phyloP scores from a whole-genome alignment of 2,888 invertebrate species.

The Acleris laterana region DNA sequence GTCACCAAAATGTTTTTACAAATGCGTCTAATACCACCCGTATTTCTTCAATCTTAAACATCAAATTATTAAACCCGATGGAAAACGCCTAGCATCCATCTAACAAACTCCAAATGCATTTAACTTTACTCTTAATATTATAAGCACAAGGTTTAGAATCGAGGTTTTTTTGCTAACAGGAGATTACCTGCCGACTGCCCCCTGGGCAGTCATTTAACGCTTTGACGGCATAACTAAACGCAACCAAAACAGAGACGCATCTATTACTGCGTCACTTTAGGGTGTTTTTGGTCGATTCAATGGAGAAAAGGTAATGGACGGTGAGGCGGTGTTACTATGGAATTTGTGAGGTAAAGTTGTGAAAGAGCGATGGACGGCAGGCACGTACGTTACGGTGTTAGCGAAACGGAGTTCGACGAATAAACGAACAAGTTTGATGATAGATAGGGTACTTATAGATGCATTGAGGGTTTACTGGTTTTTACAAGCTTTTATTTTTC shows the following conservation, averaged over 20 bases:
- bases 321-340: conserved; percentile 25
- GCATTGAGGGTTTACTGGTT: neutral
- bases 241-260: conserved; percentile 24
- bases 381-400: conserved; percentile 58
- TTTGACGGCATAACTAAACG: conserved; percentile 36
- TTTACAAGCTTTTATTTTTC: neutral
- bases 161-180: neutral
- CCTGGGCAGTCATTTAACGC: conserved; percentile 43
- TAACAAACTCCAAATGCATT: conserved; percentile 6
- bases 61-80: neutral
- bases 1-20: conserved; percentile 11
- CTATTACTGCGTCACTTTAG: conserved; percentile 16
- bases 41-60: conserved; percentile 4
- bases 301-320: conserved; percentile 26
- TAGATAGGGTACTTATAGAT: conserved; percentile 34
- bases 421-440: conserved; percentile 41
- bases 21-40: neutral
- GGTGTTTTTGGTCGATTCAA: conserved; percentile 21
- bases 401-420: conserved; percentile 47
- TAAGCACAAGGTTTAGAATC: neutral
- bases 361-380: conserved; percentile 50
- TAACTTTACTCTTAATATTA: neutral
- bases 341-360: conserved; percentile 41
- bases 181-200: conserved; percentile 53
- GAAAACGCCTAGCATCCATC: neutral